Evolutionary conservation across 1,140 invertebrate genomes (phyloP), one percentile per base, ranked within the genome.

Genomic region (Aricia agestis): DNA sequence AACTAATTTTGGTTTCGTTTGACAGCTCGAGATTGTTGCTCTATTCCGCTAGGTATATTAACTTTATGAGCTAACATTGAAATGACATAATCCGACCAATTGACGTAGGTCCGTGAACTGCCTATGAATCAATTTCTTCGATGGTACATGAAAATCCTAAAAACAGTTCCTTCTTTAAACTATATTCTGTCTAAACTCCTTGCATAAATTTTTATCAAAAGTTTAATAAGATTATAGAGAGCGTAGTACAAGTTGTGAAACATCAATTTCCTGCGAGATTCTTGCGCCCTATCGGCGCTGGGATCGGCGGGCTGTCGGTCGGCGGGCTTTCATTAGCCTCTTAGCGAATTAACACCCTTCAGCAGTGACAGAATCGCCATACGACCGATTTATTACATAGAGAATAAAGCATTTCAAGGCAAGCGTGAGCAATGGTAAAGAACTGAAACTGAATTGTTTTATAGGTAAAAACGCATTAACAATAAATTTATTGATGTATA

Each of bases 281-380:
- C 82, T 84, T 67, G 72, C 73, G 78, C 75, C 77, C 84, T 90
- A 89, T 91, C 87, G 79, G 65, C 70, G 69, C 72, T 72, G 78
- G 82, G 83, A 89, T 89, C 87, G 77, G 77, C 73, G 78, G 36
- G 41, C 70, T 78, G 82, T 88, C 81, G 79, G 82, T 80, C 81
- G 78, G 81, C 82, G 85, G 85, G 81, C 84, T 90, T 89, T 91
- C 89, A 91, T 91, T 91, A 91, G 82, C 82, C 81, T 82, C 83
- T 91, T 87, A 85, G 83, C 86, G 86, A 91, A 91, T 91, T 91
- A 91, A 89, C 89, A 83, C 87, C 84, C 87, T 86, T 79, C 74
- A 73, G 63, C 61, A 32, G 25, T 71, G 69, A 73, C 72, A 68
- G 68, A 52, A 52, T 52, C 31, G 19, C 57, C 69, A 58, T 15